Evolutionary conservation across 2,797 vertebrate genomes (phyloP).

Genomic region (Glyptemys insculpta): DNA sequence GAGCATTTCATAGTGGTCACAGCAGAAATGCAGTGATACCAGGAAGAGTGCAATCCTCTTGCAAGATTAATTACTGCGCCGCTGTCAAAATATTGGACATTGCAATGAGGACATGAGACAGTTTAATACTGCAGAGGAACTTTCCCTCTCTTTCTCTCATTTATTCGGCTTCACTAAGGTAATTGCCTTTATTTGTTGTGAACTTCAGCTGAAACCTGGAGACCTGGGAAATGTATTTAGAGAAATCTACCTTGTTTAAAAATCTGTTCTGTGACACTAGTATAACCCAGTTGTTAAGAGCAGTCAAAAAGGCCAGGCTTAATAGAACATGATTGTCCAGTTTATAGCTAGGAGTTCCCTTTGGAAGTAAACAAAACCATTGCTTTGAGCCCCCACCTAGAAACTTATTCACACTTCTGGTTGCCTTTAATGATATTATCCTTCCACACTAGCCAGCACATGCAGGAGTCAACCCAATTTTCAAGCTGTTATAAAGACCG

Average conservation of each 20-base stretch:
- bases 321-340: not conserved
- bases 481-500: not conserved
- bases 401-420: conserved; percentile 33
- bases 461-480: conserved; percentile 23
- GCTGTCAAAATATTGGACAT: conserved; percentile 76
- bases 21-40: conserved; percentile 63
- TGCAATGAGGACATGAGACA: conserved; percentile 45
- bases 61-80: conserved; percentile 72
- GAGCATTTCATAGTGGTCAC: conserved; percentile 73
- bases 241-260: not conserved
- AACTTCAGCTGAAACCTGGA: conserved; percentile 24
- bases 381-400: not conserved
- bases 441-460: not conserved
- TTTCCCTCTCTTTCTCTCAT: not conserved
- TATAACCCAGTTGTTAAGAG: fast-evolving
- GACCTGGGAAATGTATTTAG: not conserved
- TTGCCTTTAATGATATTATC: not conserved
- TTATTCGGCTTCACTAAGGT: not conserved
- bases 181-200: not conserved
- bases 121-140: conserved; percentile 38
- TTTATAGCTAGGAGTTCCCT: not conserved
- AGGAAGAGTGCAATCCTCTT: conserved; percentile 57
- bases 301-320: not conserved
- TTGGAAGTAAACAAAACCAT: conserved; percentile 23
- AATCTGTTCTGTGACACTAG: not conserved